Evolutionary conservation across 1,140 invertebrate species (phyloP).

Genomic region (fruit fly (Drosophila melanogaster)): DNA sequence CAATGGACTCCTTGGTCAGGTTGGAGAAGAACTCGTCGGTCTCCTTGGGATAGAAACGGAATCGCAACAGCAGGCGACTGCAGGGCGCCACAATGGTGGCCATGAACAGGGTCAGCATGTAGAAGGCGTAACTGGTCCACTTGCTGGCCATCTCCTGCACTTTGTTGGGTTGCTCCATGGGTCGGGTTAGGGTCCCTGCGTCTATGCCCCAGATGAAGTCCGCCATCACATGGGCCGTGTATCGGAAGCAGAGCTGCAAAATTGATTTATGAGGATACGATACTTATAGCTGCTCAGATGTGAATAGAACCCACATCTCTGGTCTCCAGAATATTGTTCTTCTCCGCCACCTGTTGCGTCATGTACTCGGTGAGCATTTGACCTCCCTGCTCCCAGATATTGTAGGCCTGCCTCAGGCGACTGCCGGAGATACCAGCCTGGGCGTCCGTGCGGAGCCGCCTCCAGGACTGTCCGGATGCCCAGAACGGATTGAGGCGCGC

Average conservation of each 20-base stretch:
- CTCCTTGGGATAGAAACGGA: conserved; percentile 66
- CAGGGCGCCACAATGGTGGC: conserved; percentile 53
- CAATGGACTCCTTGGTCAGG: conserved; percentile 68
- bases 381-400: conserved; percentile 70
- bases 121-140: conserved; percentile 64
- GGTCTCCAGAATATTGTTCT: conserved; percentile 53
- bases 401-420: conserved; percentile 61
- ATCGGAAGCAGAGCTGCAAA: conserved; percentile 78
- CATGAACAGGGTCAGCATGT: conserved; percentile 61
- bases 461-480: conserved; percentile 85
- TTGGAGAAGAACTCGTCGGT: conserved; percentile 78
- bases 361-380: conserved; percentile 55
- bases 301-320: conserved; percentile 60
- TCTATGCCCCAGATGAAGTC: conserved; percentile 85
- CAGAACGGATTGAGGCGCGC: conserved; percentile 85
- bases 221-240: conserved; percentile 85
- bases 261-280: neutral
- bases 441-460: conserved; percentile 85
- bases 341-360: conserved; percentile 9
- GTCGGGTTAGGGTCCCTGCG: conserved; percentile 65
- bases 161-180: conserved; percentile 39
- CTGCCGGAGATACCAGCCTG: conserved; percentile 85
- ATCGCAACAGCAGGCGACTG: conserved; percentile 31
- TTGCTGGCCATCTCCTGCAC: conserved; percentile 59
- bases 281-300: neutral